Conservation (phyloP, 2,113 vertebrate species). For the Puffinus mauretanicus region DNA sequence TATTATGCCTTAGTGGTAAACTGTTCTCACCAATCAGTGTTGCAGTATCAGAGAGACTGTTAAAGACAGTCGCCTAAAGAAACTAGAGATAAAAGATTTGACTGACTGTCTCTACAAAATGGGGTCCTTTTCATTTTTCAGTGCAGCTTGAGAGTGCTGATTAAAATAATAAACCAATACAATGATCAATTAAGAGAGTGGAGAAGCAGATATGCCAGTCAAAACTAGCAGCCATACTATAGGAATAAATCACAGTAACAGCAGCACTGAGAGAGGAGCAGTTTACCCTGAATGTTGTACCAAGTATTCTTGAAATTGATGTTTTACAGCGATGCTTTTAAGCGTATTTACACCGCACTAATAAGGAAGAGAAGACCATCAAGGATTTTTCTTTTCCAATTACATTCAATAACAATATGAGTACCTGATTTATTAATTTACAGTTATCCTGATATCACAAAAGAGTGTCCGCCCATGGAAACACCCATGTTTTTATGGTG, state of each 20-base stretch:
- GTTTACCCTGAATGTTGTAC: background rate
- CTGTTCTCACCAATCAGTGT: constrained; percentile 55
- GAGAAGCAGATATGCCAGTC: background rate
- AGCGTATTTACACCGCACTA: background rate
- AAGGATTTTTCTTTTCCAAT: background rate
- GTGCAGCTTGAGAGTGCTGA: background rate
- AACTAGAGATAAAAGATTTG: background rate
- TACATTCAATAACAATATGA: background rate
- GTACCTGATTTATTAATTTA: background rate
- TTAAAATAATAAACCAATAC: constrained; percentile 24
- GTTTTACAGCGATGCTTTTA: background rate
- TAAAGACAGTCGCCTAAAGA: background rate
- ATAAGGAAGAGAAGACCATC: background rate
- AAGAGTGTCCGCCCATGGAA: background rate
- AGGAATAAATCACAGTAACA: constrained; percentile 20
- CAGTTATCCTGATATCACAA: background rate
- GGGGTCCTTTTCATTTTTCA: background rate
- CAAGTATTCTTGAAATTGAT: background rate
- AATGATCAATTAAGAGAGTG: background rate
- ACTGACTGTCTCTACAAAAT: background rate
- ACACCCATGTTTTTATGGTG: background rate
- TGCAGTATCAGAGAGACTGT: constrained; percentile 1
- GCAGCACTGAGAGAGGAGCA: background rate
- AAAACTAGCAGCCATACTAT: background rate
- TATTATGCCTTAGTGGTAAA: constrained; percentile 70